These are phyloP conservation scores for Drosophila obscura DNA, from an alignment of 1,140 invertebrate genomes.

Conservation along the genomic window DNA sequence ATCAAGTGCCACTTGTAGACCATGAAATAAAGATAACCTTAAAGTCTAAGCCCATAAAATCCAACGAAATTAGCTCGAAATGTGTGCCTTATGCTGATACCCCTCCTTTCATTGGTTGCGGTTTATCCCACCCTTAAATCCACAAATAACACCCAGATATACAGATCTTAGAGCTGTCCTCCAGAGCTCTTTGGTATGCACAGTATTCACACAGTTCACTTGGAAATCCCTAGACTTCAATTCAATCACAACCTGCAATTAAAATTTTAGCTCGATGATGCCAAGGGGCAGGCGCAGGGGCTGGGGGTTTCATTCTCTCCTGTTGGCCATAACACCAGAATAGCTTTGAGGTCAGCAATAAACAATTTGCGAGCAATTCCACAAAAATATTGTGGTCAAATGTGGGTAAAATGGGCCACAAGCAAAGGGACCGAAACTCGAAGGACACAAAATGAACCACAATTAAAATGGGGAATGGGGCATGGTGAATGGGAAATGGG, in stretches of 20 bases:
- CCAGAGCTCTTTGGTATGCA: background rate
- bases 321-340: constrained; percentile 31
- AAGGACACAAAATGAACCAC: constrained; percentile 43
- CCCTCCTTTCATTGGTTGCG: too few relatives aligned
- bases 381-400: constrained; percentile 61
- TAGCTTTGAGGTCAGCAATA: constrained; percentile 56
- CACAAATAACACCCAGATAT: too few relatives aligned
- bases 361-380: constrained; percentile 56
- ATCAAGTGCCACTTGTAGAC: too few relatives aligned
- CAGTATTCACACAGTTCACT: background rate
- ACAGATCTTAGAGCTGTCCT: background rate
- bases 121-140: too few relatives aligned
- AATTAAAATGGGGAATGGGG: constrained; percentile 16
- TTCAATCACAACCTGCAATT: constrained; percentile 31
- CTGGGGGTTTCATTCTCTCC: constrained; percentile 14
- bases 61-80: too few relatives aligned
- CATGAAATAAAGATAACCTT: too few relatives aligned
- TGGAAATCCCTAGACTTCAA: background rate
- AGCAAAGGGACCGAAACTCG: constrained; percentile 36
- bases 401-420: constrained; percentile 47
- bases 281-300: constrained; percentile 9
- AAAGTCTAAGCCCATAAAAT: too few relatives aligned
- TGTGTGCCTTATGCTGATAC: too few relatives aligned
- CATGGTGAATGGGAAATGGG: too few relatives aligned
- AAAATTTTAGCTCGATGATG: constrained; percentile 13